Conservation (phyloP, 2,113 vertebrate species). For the Mesitornis unicolor region DNA sequence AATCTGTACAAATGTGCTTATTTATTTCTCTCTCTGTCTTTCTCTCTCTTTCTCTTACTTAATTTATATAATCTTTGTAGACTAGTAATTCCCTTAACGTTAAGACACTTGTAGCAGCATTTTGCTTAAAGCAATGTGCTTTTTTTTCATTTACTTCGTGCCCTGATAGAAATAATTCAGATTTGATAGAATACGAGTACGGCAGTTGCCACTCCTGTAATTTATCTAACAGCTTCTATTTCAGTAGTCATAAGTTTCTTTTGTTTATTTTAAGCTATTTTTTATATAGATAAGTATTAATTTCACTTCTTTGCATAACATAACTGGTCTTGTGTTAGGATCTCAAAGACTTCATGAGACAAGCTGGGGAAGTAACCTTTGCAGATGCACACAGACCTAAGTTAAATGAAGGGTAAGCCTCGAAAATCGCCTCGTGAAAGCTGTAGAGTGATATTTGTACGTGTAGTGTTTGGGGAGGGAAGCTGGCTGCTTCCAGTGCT, state of each 20-base stretch:
- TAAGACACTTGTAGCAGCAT: constrained; percentile 58
- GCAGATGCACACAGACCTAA: constrained; percentile 95
- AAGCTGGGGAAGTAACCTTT: constrained; percentile 98
- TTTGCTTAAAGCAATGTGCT: constrained; percentile 79
- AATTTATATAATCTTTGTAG: constrained; percentile 24
- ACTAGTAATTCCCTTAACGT: constrained; percentile 66
- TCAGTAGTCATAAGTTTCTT: constrained; percentile 71
- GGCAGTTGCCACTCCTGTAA: constrained; percentile 75
- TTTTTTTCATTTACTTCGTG: constrained; percentile 77
- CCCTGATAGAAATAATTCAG: constrained; percentile 72
- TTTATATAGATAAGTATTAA: neutral
- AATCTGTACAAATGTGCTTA: constrained; percentile 10
- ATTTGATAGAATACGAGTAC: constrained; percentile 74
- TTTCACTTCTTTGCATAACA: constrained; percentile 61
- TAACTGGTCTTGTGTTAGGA: constrained; percentile 86
- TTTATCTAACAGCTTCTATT: constrained; percentile 80
- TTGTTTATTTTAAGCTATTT: constrained; percentile 46
- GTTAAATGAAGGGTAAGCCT: constrained; percentile 91
- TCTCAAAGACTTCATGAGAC: constrained; percentile 99
- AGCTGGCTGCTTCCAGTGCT: neutral
- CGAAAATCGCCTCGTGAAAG: neutral
- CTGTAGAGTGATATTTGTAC: neutral
- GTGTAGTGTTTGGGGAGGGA: neutral
- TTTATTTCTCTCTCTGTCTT: neutral
- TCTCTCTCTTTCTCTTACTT: neutral